Conservation (phyloP, 2,888 invertebrate species). For the Drosophila seclusa region DNA sequence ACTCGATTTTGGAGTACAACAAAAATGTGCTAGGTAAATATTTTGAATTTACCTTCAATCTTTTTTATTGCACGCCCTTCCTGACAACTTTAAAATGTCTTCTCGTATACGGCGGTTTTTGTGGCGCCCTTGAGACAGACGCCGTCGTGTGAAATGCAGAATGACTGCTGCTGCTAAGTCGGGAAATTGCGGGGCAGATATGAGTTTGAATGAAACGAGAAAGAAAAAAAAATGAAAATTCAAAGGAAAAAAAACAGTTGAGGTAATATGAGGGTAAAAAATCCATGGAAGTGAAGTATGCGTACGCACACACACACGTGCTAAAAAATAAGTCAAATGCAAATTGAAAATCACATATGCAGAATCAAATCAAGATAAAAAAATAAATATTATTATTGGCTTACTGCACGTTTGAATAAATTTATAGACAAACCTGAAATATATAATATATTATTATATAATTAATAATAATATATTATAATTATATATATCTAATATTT, state of each 20-base stretch:
- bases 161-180: slow-evolving; percentile 3
- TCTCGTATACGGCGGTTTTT: slow-evolving; percentile 28
- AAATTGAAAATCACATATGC: slow-evolving; percentile 37
- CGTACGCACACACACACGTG: neutral
- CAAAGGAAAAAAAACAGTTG: slow-evolving; percentile 1
- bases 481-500: neutral
- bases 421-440: neutral
- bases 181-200: neutral
- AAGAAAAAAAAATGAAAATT: neutral
- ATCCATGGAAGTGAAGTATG: neutral
- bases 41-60: slow-evolving; percentile 27
- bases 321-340: slow-evolving; percentile 14
- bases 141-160: slow-evolving; percentile 47
- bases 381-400: slow-evolving; percentile 19
- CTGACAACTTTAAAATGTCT: slow-evolving; percentile 22
- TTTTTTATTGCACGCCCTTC: slow-evolving; percentile 14
- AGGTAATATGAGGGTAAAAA: neutral
- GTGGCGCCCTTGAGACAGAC: slow-evolving; percentile 60
- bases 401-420: slow-evolving; percentile 30
- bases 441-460: neutral
- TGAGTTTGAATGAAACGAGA: slow-evolving; percentile 1
- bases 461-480: neutral
- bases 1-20: neutral
- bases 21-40: slow-evolving; percentile 19
- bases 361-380: slow-evolving; percentile 16